Evolutionary conservation across 2,113 vertebrate genomes (phyloP).

Genomic region (Brienomyrus brachyistius): DNA sequence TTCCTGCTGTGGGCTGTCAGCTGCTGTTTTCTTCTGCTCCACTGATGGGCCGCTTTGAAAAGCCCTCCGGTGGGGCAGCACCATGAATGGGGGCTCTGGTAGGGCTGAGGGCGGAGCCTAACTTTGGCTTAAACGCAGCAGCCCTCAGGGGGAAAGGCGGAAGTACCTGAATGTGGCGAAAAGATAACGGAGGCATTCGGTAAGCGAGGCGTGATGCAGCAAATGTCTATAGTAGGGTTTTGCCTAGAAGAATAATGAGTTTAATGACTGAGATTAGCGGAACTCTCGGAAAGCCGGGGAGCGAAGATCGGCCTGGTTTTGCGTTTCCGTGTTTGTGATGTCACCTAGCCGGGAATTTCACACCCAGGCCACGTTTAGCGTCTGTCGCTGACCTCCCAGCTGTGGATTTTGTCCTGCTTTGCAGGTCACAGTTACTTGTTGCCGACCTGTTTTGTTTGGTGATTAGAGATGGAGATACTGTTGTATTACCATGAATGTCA

Average conservation of each 20-base stretch:
- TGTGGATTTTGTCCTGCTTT: not conserved
- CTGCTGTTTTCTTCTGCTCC: constrained; percentile 32
- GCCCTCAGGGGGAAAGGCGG: constrained; percentile 11
- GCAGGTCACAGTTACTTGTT: not conserved
- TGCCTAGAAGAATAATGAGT: not conserved
- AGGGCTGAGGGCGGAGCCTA: not conserved
- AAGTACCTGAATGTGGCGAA: constrained; percentile 39
- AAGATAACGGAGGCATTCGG: not conserved
- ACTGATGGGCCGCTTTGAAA: constrained; percentile 15
- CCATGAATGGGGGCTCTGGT: not conserved
- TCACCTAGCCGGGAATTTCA: not conserved
- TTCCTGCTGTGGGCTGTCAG: constrained; percentile 45
- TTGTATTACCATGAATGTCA: not conserved
- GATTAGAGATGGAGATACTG: not conserved
- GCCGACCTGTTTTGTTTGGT: not conserved
- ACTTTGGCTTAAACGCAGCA: not conserved
- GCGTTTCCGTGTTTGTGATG: not conserved
- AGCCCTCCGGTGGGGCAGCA: not conserved
- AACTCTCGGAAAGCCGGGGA: not conserved
- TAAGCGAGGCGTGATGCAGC: not conserved
- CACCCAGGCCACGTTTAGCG: not conserved
- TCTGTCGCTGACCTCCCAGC: not conserved
- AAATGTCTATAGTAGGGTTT: not conserved
- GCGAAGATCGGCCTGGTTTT: not conserved
- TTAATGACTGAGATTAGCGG: not conserved